Conservation (phyloP, 2,797 vertebrate species). For the Sibirionetta formosa region DNA sequence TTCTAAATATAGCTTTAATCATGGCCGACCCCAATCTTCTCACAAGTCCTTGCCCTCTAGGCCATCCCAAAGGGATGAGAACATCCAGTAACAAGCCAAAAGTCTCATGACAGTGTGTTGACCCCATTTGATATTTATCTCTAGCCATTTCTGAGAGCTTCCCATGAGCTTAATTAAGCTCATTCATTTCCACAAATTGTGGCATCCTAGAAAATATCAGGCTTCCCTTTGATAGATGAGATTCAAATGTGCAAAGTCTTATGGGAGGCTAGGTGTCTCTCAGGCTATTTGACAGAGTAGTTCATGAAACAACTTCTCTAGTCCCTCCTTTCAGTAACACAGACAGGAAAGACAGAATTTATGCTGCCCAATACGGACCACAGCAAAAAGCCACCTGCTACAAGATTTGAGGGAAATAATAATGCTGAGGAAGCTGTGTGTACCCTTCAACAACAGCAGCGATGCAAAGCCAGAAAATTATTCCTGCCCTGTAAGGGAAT, state of each 20-base stretch:
- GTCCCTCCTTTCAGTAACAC: not conserved
- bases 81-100: slow-evolving; percentile 77
- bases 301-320: slow-evolving; percentile 10
- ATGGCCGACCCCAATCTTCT: slow-evolving; percentile 73
- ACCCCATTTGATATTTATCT: slow-evolving; percentile 76
- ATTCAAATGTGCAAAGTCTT: slow-evolving; percentile 67
- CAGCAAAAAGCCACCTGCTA: not conserved
- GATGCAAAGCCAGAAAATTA: not conserved
- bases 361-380: not conserved
- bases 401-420: not conserved
- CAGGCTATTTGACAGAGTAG: slow-evolving; percentile 56
- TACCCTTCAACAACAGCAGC: not conserved
- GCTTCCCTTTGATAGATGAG: slow-evolving; percentile 63
- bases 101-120: slow-evolving; percentile 76
- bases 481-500: not conserved
- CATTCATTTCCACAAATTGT: slow-evolving; percentile 71
- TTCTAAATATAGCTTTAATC: slow-evolving; percentile 79
- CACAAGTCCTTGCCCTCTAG: slow-evolving; percentile 69
- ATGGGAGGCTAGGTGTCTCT: slow-evolving; percentile 61
- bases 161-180: slow-evolving; percentile 77
- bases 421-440: not conserved
- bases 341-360: not conserved
- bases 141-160: slow-evolving; percentile 66
- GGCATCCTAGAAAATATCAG: slow-evolving; percentile 68
- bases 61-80: slow-evolving; percentile 72